A percentile compares a stretch with the other conserved stretches of the same genome.
phyloP scores from a whole-genome alignment of 1,140 invertebrate species.

The Cydia fagiglandana region DNA sequence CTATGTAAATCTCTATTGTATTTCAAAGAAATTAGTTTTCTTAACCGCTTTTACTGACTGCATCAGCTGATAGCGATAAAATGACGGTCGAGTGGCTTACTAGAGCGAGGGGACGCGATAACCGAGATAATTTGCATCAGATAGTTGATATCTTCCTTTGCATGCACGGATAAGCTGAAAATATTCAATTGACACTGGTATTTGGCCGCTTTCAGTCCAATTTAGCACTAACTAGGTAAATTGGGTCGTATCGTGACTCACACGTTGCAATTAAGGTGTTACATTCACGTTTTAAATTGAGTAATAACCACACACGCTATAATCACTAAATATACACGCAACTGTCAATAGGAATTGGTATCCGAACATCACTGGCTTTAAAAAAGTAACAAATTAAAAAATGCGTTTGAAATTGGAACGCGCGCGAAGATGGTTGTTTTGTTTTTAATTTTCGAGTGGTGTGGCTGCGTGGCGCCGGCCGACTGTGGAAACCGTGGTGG shows the following conservation, averaged over 20 bases:
- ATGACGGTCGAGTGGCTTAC: conserved; percentile 66
- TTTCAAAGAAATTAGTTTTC: conserved; percentile 52
- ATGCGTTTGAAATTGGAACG: conserved; percentile 10
- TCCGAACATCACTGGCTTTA: not conserved
- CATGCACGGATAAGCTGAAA: not conserved
- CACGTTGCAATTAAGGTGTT: conserved; percentile 6
- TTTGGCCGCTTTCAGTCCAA: conserved; percentile 12
- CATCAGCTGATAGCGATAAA: conserved; percentile 70
- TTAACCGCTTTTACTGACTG: conserved; percentile 46
- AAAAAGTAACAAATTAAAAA: conserved; percentile 12
- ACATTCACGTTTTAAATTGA: conserved; percentile 12
- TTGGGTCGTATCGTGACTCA: conserved; percentile 15
- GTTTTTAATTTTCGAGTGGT: conserved; percentile 51
- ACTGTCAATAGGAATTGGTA: not conserved
- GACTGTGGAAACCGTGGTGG: conserved; percentile 60
- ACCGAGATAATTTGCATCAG: conserved; percentile 70
- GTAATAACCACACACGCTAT: conserved; percentile 6
- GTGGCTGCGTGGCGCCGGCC: conserved; percentile 66
- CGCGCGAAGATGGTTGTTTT: conserved; percentile 35
- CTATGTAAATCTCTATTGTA: conserved; percentile 60
- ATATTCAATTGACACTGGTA: conserved; percentile 11
- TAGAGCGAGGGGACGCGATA: conserved; percentile 66
- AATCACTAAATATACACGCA: not conserved
- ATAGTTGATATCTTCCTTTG: conserved; percentile 69
- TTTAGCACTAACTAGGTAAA: conserved; percentile 18